phyloP scores from a whole-genome alignment of 2,113 vertebrate species.

The Oreochromis tanganicae region DNA sequence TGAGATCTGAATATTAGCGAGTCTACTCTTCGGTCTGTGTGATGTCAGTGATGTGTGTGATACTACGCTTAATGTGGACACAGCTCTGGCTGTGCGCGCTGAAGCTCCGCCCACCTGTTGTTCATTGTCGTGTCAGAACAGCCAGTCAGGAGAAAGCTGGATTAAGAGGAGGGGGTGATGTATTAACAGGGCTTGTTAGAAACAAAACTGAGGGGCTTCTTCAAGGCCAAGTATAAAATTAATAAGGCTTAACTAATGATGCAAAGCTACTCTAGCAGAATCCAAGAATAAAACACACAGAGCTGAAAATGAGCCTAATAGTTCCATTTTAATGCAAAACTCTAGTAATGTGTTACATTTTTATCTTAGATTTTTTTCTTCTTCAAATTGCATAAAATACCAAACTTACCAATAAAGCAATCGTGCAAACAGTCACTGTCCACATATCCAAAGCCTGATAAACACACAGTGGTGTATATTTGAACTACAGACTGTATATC shows the following conservation, averaged over 20 bases:
- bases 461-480: background rate
- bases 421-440: background rate
- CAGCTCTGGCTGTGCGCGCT: background rate
- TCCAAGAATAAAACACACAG: background rate
- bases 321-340: background rate
- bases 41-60: background rate
- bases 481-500: background rate
- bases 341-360: background rate
- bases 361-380: background rate
- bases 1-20: background rate
- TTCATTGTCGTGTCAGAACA: background rate
- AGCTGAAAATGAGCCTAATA: background rate
- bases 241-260: background rate
- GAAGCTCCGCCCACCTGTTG: background rate
- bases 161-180: background rate
- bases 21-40: background rate
- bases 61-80: background rate
- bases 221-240: background rate
- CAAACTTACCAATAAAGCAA: background rate
- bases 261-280: background rate
- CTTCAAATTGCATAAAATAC: background rate
- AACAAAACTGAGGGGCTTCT: background rate
- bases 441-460: background rate
- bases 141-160: background rate
- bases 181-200: background rate